Evolutionary conservation across 1,140 invertebrate species (phyloP).

Genomic region (Aethina tumida): DNA sequence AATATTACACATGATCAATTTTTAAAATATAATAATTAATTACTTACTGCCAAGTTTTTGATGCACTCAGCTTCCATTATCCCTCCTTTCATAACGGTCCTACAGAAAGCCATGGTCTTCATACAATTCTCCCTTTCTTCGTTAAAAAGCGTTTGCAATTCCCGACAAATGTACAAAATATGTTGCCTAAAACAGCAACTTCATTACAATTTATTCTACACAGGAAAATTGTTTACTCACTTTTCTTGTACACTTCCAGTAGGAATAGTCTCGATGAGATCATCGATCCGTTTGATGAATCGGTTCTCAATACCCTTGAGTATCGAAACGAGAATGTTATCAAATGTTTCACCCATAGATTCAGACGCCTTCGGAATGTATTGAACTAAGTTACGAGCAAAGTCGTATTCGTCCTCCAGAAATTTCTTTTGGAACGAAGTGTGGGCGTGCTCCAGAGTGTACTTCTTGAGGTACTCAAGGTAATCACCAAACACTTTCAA

Average conservation of each 20-base stretch:
- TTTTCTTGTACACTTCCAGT: slow-evolving; percentile 26
- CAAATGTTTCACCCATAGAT: slow-evolving; percentile 57
- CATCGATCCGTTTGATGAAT: slow-evolving; percentile 42
- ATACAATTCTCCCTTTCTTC: slow-evolving; percentile 68
- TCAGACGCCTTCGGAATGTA: slow-evolving; percentile 59
- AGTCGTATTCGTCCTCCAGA: slow-evolving; percentile 73
- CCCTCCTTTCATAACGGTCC: too few species aligned
- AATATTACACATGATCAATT: not conserved
- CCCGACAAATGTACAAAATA: slow-evolving; percentile 61
- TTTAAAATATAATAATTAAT: not conserved
- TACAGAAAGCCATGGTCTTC: slow-evolving; percentile 69
- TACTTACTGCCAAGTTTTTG: slow-evolving; percentile 9
- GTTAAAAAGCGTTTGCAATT: slow-evolving; percentile 68
- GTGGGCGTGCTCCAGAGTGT: slow-evolving; percentile 55
- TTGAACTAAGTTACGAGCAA: slow-evolving; percentile 57
- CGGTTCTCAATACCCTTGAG: slow-evolving; percentile 42
- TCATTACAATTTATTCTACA: slow-evolving; percentile 6
- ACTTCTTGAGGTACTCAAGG: slow-evolving; percentile 62
- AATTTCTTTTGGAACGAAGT: slow-evolving; percentile 62
- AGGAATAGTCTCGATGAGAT: slow-evolving; percentile 26
- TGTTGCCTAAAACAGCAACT: slow-evolving; percentile 36
- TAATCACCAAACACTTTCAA: slow-evolving; percentile 51
- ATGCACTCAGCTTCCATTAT: too few species aligned
- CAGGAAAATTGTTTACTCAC: slow-evolving; percentile 17
- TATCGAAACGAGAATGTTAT: slow-evolving; percentile 43